These are phyloP conservation scores for Sphaerophoria rueppellii DNA, from an alignment of 2,888 invertebrate genomes.

Conservation along the genomic window DNA sequence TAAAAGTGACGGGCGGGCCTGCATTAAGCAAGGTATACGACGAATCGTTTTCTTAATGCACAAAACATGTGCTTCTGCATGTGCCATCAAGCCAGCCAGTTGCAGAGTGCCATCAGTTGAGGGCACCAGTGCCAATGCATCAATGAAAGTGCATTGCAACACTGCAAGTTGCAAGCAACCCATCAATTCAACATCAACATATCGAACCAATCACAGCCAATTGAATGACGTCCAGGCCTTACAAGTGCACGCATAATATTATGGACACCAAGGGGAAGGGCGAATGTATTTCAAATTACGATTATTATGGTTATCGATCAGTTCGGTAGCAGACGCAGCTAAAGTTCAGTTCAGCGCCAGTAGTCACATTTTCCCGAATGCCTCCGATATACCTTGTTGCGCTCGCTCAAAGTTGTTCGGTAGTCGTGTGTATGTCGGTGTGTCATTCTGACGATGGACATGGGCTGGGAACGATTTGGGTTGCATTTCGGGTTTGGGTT, in stretches of 20 bases:
- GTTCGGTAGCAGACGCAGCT: conserved; percentile 15
- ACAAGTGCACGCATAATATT: neutral
- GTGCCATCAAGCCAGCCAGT: neutral
- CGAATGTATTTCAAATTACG: conserved; percentile 41
- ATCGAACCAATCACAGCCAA: conserved; percentile 31
- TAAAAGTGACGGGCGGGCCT: too few species aligned
- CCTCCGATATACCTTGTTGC: neutral
- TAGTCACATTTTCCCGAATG: conserved; percentile 28
- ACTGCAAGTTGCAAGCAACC: conserved; percentile 1
- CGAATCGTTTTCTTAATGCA: conserved; percentile 31
- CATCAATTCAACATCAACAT: conserved; percentile 29
- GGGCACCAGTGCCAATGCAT: neutral
- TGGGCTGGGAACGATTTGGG: neutral
- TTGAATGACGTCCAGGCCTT: too few species aligned
- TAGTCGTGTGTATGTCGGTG: too few species aligned
- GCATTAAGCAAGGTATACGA: neutral
- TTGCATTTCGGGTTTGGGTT: neutral
- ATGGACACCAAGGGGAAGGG: conserved; percentile 10
- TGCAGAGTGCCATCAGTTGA: neutral
- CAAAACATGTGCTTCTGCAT: conserved; percentile 6
- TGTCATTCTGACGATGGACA: neutral
- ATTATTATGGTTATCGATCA: conserved; percentile 44
- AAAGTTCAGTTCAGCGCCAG: conserved; percentile 10
- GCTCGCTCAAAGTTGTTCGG: neutral
- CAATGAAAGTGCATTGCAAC: neutral